These are phyloP conservation scores for human DNA, from an alignment of 2,113 vertebrate species.

Conservation along the genomic window GRCh38 chr4:184852501-184853000, in stretches of 20 bases:
- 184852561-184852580: not conserved
- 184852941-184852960: not conserved
- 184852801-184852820: not conserved
- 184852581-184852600: not conserved
- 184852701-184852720: not conserved
- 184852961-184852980: too few species aligned
- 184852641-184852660: not conserved
- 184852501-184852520: not conserved
- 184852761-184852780: not conserved
- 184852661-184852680: not conserved
- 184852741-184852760: not conserved
- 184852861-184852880: not conserved
- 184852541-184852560: fast-evolving
- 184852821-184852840: not conserved
- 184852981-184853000: not conserved
- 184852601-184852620: not conserved
- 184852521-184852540: not conserved
- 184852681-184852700: too few species aligned
- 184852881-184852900: not conserved
- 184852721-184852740: not conserved
- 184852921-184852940: not conserved
- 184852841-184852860: not conserved
- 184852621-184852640: not conserved
- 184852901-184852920: not conserved
- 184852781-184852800: not conserved